These are phyloP conservation scores for Lepidocyrtinus sp. DNA, from an alignment of 2,888 invertebrate species.

Conservation along the genomic window DNA sequence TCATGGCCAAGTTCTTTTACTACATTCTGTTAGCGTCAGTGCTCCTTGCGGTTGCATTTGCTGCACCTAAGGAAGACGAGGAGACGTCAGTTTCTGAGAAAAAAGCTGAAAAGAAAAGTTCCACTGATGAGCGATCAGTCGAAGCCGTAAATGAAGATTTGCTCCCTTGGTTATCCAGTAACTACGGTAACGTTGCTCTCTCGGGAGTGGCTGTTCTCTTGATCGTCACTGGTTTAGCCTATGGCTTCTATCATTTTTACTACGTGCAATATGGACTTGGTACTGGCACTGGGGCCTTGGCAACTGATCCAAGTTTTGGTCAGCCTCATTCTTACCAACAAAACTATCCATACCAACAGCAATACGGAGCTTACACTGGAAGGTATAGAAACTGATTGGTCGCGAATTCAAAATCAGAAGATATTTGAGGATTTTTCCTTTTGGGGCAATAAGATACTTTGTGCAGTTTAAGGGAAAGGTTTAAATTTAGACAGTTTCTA, in stretches of 20 bases:
- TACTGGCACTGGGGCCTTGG: background rate
- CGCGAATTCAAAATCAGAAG: too few species aligned
- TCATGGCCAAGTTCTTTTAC: constrained; percentile 39
- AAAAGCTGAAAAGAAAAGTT: constrained; percentile 34
- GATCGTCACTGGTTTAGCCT: constrained; percentile 60
- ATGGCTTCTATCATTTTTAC: constrained; percentile 65
- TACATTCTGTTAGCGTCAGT: constrained; percentile 57
- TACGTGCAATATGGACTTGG: constrained; percentile 42
- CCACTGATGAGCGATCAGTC: constrained; percentile 55
- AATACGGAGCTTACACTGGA: constrained; percentile 49
- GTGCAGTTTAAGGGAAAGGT: too few species aligned
- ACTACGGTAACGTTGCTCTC: constrained; percentile 53
- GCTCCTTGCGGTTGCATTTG: constrained; percentile 61
- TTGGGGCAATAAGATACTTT: constrained; percentile 9
- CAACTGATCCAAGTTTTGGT: constrained; percentile 35
- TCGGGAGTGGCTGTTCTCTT: constrained; percentile 58
- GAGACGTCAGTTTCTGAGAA: constrained; percentile 43
- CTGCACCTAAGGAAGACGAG: constrained; percentile 64
- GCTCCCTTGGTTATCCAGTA: constrained; percentile 57
- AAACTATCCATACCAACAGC: constrained; percentile 28
- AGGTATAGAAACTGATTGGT: constrained; percentile 59
- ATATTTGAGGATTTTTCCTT: too few species aligned
- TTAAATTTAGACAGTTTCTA: too few species aligned
- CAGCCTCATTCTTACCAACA: constrained; percentile 40
- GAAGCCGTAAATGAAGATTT: constrained; percentile 61